Percentiles rank a stretch among this genome's conserved stretches.
phyloP scores from a whole-genome alignment of 2,888 invertebrate genomes.

The Lingula anatina region DNA sequence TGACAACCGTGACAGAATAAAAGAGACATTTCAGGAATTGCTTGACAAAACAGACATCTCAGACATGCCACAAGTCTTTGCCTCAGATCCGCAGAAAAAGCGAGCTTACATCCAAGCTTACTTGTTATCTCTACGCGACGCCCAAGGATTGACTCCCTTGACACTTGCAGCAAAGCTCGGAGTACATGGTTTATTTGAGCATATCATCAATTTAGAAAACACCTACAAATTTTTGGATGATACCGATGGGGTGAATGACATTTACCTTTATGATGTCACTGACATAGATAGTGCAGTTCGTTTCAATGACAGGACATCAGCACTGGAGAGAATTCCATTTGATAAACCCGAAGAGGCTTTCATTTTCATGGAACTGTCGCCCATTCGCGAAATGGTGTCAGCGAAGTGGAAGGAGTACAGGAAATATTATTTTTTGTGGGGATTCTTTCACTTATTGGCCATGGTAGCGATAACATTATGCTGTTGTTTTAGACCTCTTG shows the following conservation, averaged over 20 bases:
- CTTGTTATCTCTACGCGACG: not conserved
- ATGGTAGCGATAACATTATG: conserved; percentile 12
- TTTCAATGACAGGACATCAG: conserved; percentile 12
- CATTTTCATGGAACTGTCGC: conserved; percentile 19
- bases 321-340: conserved; percentile 20
- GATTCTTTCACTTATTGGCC: conserved; percentile 18
- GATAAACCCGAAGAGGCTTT: conserved; percentile 13
- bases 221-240: conserved; percentile 25
- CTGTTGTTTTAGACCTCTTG: no score
- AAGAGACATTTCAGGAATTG: no score
- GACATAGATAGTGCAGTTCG: conserved; percentile 20
- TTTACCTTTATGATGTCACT: conserved; percentile 27
- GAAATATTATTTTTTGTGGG: conserved; percentile 19
- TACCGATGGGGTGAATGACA: conserved; percentile 30
- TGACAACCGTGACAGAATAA: no score
- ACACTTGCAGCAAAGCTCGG: not conserved
- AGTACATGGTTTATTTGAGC: conserved; percentile 16
- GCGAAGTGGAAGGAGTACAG: conserved; percentile 23
- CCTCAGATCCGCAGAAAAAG: not conserved
- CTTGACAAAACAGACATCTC: not conserved
- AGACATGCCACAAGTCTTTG: no score
- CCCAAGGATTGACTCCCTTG: not conserved
- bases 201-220: conserved; percentile 20
- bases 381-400: conserved; percentile 22
- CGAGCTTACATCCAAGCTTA: not conserved